Evolutionary conservation across 1,140 invertebrate species (phyloP).

Genomic region (Drosophila bocqueti): DNA sequence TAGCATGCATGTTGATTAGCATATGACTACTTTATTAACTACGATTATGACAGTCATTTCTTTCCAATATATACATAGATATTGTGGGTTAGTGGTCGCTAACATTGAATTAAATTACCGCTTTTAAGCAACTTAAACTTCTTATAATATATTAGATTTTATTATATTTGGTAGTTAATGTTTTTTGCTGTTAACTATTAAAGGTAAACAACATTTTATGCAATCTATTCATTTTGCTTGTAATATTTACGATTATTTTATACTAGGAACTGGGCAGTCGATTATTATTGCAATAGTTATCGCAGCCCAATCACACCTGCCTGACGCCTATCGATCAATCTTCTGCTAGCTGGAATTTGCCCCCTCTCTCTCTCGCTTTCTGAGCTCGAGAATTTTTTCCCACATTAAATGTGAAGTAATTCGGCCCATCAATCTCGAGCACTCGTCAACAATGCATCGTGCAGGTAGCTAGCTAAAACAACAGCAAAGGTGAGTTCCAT

Average conservation of each 20-base stretch:
- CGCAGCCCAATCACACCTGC: not conserved
- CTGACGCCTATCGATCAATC: slow-evolving; percentile 22
- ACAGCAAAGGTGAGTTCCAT: slow-evolving; percentile 22
- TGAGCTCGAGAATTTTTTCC: slow-evolving; percentile 41
- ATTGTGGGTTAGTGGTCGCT: not conserved
- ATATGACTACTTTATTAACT: slow-evolving; percentile 6
- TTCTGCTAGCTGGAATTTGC: not conserved
- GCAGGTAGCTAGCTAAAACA: slow-evolving; percentile 43
- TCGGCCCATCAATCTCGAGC: slow-evolving; percentile 37
- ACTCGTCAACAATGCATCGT: slow-evolving; percentile 25
- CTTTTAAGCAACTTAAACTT: too few species aligned
- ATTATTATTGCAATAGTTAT: not conserved
- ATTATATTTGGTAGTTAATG: too few species aligned
- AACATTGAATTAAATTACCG: not conserved
- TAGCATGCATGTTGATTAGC: slow-evolving; percentile 33
- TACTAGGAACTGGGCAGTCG: too few species aligned
- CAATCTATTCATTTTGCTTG: too few species aligned
- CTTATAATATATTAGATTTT: too few species aligned
- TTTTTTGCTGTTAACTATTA: not conserved
- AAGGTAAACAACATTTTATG: too few species aligned
- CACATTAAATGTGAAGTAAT: slow-evolving; percentile 72
- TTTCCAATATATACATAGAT: not conserved
- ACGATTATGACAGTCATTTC: not conserved
- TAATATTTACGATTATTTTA: too few species aligned
- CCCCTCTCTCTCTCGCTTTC: not conserved